Base-by-base conservation (phyloP, 2,888 invertebrate species). In the Drosophila cracens region DNA sequence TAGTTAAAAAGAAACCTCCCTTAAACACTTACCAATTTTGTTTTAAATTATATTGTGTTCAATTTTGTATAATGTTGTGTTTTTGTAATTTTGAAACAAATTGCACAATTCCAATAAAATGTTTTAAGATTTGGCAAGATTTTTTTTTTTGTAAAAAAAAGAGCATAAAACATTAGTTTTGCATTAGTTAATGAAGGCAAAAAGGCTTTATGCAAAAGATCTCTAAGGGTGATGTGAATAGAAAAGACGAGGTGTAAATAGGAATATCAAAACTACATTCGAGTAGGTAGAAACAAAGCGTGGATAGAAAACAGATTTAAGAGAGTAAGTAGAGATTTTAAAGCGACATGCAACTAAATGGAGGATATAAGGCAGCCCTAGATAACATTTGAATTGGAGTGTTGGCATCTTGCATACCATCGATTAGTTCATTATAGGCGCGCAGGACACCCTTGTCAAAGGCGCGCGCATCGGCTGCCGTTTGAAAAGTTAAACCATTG, bases 401-500 rank as follows among this genome's bases (percentile, higher is more conserved):
- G n/a, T 54, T 38, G 31, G 40, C 36, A 49, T 52, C 54, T 62
- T 66, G 67, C 95, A 95, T 95, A 98, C 98, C 98, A 95, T 98
- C 97, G 92, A 97, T 94, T 90, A 98, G 94, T 93, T 98, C 98
- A 92, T 98, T 97, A 60, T 98, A 96, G 58, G 98, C 98, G 70
- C 96, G 96, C 82, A 97, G 94, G 21, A 99, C 97, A 46, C 98
- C 98, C 92, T 97, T 97, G 92, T 98, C 98, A 93, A 99, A 99
- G 63, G 98, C 98, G 77, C 98, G 94, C 40, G 98, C 98, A 94
- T 99, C 97, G 11, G 98, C 98, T 43, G 98, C 98, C 61, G 98
- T 98, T 93, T 98, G 98, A 94, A 99, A 99, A 61, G 98, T 98
- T 84, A 99, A 95, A 58, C 99, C 99, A 94, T 98, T 99, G 83